Percentiles rank a stretch among this genome's conserved stretches.
These are phyloP conservation scores for Smutsia gigantea DNA, from an alignment of 2,797 vertebrate genomes.

Conservation along the genomic window DNA sequence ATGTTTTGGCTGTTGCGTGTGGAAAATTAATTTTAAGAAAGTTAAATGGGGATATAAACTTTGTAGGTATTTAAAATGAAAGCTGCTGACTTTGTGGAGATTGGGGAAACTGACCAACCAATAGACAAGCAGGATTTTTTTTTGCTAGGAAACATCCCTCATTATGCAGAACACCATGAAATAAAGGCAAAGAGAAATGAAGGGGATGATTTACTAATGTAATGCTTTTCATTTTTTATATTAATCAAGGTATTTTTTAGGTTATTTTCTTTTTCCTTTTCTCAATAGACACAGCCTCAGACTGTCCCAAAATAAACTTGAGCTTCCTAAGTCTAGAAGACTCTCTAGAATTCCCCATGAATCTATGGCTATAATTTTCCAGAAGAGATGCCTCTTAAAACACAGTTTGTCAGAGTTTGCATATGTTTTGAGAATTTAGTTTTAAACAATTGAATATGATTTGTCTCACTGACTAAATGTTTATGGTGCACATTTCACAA, in stretches of 20 bases:
- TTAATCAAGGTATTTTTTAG: background rate
- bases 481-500: background rate
- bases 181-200: background rate
- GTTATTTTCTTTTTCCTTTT: background rate
- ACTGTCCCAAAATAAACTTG: background rate
- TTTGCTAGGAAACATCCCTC: background rate
- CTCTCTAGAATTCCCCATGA: background rate
- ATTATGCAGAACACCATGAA: background rate
- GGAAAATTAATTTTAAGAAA: background rate
- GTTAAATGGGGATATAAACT: background rate
- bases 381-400: background rate
- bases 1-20: background rate
- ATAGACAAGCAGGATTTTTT: background rate
- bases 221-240: background rate
- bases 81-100: background rate
- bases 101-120: background rate
- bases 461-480: background rate
- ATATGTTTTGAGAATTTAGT: background rate
- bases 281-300: background rate
- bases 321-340: background rate
- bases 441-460: constrained; percentile 2
- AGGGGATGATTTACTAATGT: background rate
- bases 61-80: background rate
- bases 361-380: background rate
- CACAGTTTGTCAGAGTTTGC: background rate